Percentiles rank a stretch among this genome's conserved stretches.
These are phyloP conservation scores for Poeciliopsis turneri DNA, from an alignment of 2,797 vertebrate genomes.

Conservation along the genomic window DNA sequence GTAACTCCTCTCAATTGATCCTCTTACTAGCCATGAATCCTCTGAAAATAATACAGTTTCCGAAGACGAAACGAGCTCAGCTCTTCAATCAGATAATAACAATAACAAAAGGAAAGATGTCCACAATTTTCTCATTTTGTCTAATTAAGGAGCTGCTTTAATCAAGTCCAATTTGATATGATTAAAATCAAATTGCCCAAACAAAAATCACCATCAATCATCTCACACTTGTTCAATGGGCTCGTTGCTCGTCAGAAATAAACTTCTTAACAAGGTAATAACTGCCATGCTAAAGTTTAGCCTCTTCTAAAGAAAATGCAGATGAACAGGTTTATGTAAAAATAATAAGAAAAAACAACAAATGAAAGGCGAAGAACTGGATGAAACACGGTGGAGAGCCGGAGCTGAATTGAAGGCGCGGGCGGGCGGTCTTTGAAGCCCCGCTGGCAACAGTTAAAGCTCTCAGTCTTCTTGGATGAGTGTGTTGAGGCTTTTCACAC, in stretches of 20 bases:
- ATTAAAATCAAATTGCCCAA: slow-evolving; percentile 4
- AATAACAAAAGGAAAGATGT: background rate
- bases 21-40: background rate
- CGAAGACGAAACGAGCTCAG: background rate
- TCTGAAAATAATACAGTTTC: background rate
- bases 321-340: background rate
- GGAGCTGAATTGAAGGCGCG: background rate
- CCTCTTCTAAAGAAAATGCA: background rate
- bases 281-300: background rate
- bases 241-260: background rate
- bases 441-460: slow-evolving; percentile 6
- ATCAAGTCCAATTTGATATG: background rate
- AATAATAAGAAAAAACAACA: background rate
- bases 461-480: slow-evolving; percentile 2
- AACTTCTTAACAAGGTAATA: background rate
- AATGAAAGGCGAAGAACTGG: background rate
- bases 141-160: background rate
- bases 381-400: background rate
- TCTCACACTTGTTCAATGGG: background rate
- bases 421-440: background rate
- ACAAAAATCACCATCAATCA: slow-evolving; percentile 6
- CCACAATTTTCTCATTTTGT: background rate
- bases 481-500: background rate
- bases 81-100: background rate
- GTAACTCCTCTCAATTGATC: background rate